Conservation (phyloP, 2,113 vertebrate species). For the Monopterus albus region DNA sequence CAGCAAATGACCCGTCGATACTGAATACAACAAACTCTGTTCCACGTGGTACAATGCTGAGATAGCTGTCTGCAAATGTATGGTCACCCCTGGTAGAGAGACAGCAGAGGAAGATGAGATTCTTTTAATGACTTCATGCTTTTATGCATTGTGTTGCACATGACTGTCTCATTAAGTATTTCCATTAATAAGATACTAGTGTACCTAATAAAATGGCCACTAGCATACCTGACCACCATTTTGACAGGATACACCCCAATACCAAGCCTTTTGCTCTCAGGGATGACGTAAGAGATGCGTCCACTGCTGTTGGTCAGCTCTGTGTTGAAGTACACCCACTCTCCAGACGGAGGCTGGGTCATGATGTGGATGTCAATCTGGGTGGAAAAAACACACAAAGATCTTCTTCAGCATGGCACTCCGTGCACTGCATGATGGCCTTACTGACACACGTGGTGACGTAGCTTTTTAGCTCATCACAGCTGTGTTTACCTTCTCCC, state of each 20-base stretch:
- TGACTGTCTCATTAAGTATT: too few species aligned
- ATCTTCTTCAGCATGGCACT: neutral
- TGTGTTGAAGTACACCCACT: conserved; percentile 94
- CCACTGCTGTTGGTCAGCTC: conserved; percentile 97
- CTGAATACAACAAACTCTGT: conserved; percentile 98
- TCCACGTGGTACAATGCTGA: conserved; percentile 89
- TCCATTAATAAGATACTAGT: too few species aligned
- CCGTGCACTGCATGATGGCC: neutral
- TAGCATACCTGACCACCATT: conserved; percentile 94
- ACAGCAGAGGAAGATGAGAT: neutral
- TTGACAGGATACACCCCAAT: conserved; percentile 96
- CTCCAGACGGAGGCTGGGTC: conserved; percentile 94
- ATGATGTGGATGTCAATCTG: conserved; percentile 99
- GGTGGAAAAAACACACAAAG: neutral
- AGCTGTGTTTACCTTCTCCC: conserved; percentile 90
- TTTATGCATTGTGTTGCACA: too few species aligned
- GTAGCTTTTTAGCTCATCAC: neutral
- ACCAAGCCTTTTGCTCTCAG: conserved; percentile 87
- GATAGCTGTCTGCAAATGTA: conserved; percentile 94
- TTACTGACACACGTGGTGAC: neutral
- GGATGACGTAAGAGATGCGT: conserved; percentile 90
- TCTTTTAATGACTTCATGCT: too few species aligned
- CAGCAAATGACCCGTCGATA: conserved; percentile 97
- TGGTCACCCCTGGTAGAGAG: conserved; percentile 90
- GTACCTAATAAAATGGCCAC: too few species aligned